Evolutionary conservation across 2,797 vertebrate species (phyloP).

Genomic region (Toxotes lorentzi): DNA sequence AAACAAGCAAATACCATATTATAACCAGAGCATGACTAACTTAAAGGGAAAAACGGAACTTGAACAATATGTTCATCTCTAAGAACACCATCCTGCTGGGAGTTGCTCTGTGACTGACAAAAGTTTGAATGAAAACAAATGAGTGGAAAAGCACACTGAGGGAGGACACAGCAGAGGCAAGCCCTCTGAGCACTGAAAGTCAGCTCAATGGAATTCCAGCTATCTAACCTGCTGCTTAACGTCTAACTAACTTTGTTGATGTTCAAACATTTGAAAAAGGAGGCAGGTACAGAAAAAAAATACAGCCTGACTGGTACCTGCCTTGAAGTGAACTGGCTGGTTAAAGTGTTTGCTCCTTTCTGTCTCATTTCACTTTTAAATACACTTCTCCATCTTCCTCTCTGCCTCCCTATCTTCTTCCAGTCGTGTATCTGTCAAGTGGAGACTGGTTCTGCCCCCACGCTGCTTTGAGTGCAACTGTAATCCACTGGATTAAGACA

Average conservation of each 20-base stretch:
- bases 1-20: background rate
- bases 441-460: conserved; percentile 4
- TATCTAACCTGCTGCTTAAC: conserved; percentile 45
- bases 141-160: conserved; percentile 24
- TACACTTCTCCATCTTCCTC: background rate
- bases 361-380: background rate
- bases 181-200: conserved; percentile 24
- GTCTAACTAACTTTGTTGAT: conserved; percentile 5
- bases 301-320: background rate
- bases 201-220: conserved; percentile 72
- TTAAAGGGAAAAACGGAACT: background rate
- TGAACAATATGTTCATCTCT: conserved; percentile 12
- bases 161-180: conserved; percentile 22
- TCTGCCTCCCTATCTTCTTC: background rate
- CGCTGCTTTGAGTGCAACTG: conserved; percentile 4
- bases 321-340: background rate
- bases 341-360: background rate
- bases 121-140: conserved; percentile 57
- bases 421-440: background rate
- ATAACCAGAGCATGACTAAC: background rate
- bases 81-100: conserved; percentile 19
- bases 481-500: conserved; percentile 52
- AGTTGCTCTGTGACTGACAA: conserved; percentile 23
- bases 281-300: conserved; percentile 5
- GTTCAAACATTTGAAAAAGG: conserved; percentile 31